Evolutionary conservation across 2,888 invertebrate species (phyloP).

Genomic region (Drosophila koepferae): DNA sequence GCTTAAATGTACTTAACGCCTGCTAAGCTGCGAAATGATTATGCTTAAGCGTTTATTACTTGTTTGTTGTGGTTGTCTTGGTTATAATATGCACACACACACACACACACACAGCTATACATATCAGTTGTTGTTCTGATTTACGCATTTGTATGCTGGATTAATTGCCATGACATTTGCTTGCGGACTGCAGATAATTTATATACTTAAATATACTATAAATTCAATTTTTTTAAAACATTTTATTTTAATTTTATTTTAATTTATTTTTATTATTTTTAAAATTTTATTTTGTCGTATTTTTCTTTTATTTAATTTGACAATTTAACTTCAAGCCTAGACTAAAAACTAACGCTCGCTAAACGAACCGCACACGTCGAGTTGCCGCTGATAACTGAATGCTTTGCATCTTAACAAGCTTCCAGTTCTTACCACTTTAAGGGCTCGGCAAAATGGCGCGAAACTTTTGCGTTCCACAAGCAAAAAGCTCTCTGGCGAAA

Average conservation of each 20-base stretch:
- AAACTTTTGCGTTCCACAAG: constrained; percentile 60
- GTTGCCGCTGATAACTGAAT: constrained; percentile 69
- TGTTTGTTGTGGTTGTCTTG: constrained; percentile 45
- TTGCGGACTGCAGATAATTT: background rate
- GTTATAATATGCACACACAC: constrained; percentile 47
- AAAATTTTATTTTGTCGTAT: too few species aligned
- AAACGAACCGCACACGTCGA: constrained; percentile 66
- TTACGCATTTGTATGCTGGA: constrained; percentile 44
- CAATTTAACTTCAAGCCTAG: background rate
- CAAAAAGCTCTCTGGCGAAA: constrained; percentile 62
- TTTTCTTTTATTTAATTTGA: background rate
- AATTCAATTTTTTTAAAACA: background rate
- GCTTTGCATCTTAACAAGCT: constrained; percentile 68
- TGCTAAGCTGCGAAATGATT: constrained; percentile 73
- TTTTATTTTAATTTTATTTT: too few species aligned
- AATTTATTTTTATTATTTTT: background rate
- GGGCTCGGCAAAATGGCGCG: constrained; percentile 67
- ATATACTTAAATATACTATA: background rate
- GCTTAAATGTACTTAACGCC: constrained; percentile 73
- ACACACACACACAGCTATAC: constrained; percentile 6
- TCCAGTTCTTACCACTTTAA: constrained; percentile 69
- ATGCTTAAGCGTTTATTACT: constrained; percentile 54
- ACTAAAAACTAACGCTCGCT: constrained; percentile 4
- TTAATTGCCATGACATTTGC: constrained; percentile 56
- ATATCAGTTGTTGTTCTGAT: constrained; percentile 32